Conservation (phyloP, 1,140 invertebrate genomes). For the Ectropis grisescens region DNA sequence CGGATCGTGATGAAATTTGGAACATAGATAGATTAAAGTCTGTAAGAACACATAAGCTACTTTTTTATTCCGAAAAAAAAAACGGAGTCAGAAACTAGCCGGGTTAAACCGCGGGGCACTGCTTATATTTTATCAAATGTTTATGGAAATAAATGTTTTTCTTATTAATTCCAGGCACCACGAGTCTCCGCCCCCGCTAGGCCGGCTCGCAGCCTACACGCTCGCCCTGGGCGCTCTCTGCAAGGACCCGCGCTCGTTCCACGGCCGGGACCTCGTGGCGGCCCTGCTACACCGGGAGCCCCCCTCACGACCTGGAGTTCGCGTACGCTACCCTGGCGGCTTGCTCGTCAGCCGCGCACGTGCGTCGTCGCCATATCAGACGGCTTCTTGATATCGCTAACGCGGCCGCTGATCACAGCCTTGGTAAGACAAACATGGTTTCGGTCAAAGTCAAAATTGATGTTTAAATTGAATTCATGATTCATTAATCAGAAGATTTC, state of each 20-base stretch:
- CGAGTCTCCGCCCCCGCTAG: conserved; percentile 79
- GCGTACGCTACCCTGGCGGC: conserved; percentile 72
- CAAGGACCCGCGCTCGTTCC: conserved; percentile 85
- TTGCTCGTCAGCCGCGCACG: conserved; percentile 85
- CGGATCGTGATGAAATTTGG: no score
- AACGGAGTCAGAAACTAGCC: no score
- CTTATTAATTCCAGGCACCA: conserved; percentile 75
- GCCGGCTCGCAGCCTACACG: conserved; percentile 80
- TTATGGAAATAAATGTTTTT: no score
- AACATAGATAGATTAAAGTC: no score
- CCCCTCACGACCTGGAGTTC: conserved; percentile 77
- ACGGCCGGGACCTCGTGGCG: conserved; percentile 84
- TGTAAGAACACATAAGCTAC: no score
- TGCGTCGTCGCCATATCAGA: conserved; percentile 82
- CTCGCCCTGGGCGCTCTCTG: conserved; percentile 83
- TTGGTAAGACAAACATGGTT: conserved; percentile 72
- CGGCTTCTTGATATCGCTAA: conserved; percentile 83
- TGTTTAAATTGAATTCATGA: no score
- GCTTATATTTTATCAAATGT: no score
- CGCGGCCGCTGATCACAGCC: conserved; percentile 80
- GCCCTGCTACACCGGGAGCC: conserved; percentile 80
- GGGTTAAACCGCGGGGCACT: no score
- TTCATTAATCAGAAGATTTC: no score
- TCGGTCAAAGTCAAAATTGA: no score
- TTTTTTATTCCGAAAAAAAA: no score